Base-by-base conservation (phyloP, 2,113 vertebrate species). In the Bothrops jararaca region DNA sequence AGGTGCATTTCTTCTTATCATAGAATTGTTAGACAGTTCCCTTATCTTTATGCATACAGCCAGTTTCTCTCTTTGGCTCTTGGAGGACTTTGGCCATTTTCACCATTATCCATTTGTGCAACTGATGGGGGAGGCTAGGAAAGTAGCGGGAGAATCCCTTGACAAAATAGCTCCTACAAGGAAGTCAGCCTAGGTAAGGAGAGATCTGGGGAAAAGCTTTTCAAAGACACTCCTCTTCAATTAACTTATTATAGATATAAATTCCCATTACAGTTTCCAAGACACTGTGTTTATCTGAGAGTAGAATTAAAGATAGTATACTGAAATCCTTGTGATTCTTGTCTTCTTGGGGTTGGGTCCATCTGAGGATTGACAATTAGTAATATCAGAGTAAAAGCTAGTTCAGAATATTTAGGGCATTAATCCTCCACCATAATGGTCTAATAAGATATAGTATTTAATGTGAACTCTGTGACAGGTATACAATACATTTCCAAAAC, bases 401-500 rank as follows among this genome's bases (percentile, higher is more conserved):
- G 2, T 20, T 39, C 6, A 22, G 69, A 80, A 80, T 39, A 80
- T 80, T 80, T 80, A 34, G 69, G 34, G 69, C 69, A 80, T 39
- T 39, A 80, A 80, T 18, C n/a, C 69, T 80, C 5, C n/a, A 39
- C n/a, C 69, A 39, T 39, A 20, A 80, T 80, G 34, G 15, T 80
- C 69, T 80, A 22, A 80, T 39, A 22, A 39, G 15, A 18, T 39
- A 39, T 20, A 39, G 6, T 39, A 39, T 80, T 39, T 39, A 8
- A 80, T 22, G 12, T 74, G 20, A 53, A 52, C 20, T 90, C 3
- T 12, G 11, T 4, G 4, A 0, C 95, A 98, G 97, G 52, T 97
- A 39, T 98, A 97, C 91, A 95, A 95, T 90, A 93, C 91, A 34
- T 97, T 97, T 11, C 96, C 97, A 64, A 34, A 29, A n/a, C 91